These are phyloP conservation scores for Lipotes vexillifer DNA, from an alignment of 2,113 vertebrate species.

Conservation along the genomic window DNA sequence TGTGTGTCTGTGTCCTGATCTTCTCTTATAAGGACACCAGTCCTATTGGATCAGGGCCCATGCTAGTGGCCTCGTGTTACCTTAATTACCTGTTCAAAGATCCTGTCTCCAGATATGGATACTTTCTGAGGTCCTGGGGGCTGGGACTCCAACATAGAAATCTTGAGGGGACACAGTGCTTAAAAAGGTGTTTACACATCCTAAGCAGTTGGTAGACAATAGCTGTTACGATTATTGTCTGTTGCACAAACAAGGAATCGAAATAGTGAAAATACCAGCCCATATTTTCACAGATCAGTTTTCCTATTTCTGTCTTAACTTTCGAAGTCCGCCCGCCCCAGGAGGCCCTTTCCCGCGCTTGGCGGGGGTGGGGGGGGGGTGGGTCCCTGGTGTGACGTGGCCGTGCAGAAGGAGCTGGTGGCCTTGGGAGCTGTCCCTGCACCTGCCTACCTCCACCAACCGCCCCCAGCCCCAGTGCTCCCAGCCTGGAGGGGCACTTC, in stretches of 20 bases:
- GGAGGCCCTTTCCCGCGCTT: neutral
- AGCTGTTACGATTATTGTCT: neutral
- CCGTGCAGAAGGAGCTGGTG: neutral
- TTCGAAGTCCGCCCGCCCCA: accelerated
- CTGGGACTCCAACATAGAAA: no score
- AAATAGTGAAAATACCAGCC: neutral
- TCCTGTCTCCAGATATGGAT: accelerated
- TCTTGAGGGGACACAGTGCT: neutral
- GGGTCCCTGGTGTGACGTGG: neutral
- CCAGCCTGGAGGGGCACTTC: neutral
- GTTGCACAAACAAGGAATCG: accelerated
- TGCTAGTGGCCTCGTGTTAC: neutral
- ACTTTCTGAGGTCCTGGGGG: no score
- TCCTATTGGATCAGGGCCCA: accelerated
- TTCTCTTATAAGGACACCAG: accelerated
- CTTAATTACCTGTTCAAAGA: neutral
- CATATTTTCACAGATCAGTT: accelerated
- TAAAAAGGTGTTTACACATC: accelerated
- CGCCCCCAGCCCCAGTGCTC: neutral
- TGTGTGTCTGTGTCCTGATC: accelerated
- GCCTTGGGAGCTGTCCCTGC: neutral
- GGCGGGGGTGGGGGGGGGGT: neutral
- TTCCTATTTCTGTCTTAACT: neutral
- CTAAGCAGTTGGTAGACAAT: accelerated
- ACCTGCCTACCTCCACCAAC: accelerated